Evolutionary conservation across 2,888 invertebrate genomes (phyloP).

Genomic region (Tribolium freemani): DNA sequence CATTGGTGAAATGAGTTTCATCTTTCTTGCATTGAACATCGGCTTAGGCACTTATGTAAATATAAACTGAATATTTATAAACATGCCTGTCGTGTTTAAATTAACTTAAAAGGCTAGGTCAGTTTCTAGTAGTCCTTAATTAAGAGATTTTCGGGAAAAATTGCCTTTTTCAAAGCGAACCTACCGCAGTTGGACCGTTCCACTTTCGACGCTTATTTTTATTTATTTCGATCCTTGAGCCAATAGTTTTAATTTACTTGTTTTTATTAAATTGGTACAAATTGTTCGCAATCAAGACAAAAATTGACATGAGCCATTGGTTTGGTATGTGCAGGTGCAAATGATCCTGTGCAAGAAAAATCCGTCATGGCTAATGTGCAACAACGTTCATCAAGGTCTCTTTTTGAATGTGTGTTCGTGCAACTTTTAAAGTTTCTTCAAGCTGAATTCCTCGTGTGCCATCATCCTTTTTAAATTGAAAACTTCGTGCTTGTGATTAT

Average conservation of each 20-base stretch:
- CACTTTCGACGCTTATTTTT: conserved; percentile 38
- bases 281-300: neutral
- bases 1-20: conserved; percentile 22
- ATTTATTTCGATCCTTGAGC: conserved; percentile 36
- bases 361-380: neutral
- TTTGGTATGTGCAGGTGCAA: conserved; percentile 21
- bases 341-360: neutral
- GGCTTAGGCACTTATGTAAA: conserved; percentile 30
- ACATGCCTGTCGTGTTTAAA: conserved; percentile 38
- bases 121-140: conserved; percentile 10
- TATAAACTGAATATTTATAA: conserved; percentile 42
- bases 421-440: conserved; percentile 33
- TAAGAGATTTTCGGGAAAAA: neutral
- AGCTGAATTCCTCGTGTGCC: conserved; percentile 40
- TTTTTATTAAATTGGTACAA: neutral
- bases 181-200: conserved; percentile 23
- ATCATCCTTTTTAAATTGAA: conserved; percentile 7
- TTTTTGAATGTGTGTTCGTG: conserved; percentile 32
- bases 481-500: conserved; percentile 16
- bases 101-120: conserved; percentile 41
- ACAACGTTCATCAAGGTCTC: conserved; percentile 20
- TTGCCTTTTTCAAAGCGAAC: neutral
- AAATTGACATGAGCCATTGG: neutral
- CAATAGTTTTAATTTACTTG: conserved; percentile 25
- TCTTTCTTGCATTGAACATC: conserved; percentile 25